Percentiles rank a stretch among this genome's conserved stretches.
These are phyloP conservation scores for Dryomyza anilis DNA, from an alignment of 2,888 invertebrate species.

Conservation along the genomic window DNA sequence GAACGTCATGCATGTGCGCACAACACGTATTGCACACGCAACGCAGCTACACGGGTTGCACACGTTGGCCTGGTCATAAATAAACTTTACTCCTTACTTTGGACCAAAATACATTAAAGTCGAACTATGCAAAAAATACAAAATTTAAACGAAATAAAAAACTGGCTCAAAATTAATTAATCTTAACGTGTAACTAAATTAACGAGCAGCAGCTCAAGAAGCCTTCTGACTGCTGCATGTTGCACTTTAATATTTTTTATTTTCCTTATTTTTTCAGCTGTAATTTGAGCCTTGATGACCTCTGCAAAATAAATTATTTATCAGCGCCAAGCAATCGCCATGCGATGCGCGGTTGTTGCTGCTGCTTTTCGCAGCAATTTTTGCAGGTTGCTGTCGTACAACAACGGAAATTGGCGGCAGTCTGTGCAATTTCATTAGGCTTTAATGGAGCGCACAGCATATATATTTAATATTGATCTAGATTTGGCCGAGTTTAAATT, in stretches of 20 bases:
- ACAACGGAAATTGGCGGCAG: not conserved
- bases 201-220: conserved; percentile 29
- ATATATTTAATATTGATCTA: conserved; percentile 17
- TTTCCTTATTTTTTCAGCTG: not conserved
- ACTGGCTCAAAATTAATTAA: conserved; percentile 41
- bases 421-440: conserved; percentile 10
- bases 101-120: too few relatives aligned
- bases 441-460: conserved; percentile 17
- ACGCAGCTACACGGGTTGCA: not conserved
- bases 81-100: too few relatives aligned
- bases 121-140: too few relatives aligned
- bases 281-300: conserved; percentile 31
- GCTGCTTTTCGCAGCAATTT: too few relatives aligned
- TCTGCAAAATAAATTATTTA: conserved; percentile 40
- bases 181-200: conserved; percentile 41
- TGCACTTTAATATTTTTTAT: too few relatives aligned
- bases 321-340: conserved; percentile 39
- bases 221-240: not conserved
- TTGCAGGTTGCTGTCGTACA: too few relatives aligned
- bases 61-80: not conserved
- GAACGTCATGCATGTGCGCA: too few relatives aligned
- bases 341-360: too few relatives aligned
- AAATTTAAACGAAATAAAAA: too few relatives aligned
- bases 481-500: too few relatives aligned
- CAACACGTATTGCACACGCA: too few relatives aligned